Conservation (phyloP, 1,140 invertebrate species). For the Cyclargus thomasi region DNA sequence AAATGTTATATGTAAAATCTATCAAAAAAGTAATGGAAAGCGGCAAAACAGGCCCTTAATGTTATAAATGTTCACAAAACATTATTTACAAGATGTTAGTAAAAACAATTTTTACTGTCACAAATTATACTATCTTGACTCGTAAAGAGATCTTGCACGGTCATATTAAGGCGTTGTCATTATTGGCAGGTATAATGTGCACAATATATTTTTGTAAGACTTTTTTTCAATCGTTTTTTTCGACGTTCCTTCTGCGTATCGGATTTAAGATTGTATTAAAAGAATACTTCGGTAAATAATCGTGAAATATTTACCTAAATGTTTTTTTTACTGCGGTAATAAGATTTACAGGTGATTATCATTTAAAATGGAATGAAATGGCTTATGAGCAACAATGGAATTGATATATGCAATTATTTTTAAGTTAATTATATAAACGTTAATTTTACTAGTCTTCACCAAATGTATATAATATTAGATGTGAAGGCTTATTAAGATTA, state of each 20-base stretch:
- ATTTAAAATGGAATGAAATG: neutral
- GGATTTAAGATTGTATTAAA: neutral
- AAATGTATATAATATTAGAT: constrained; percentile 33
- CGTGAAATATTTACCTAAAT: too few relatives aligned
- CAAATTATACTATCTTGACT: neutral
- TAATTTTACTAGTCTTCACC: constrained; percentile 39
- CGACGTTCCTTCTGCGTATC: neutral
- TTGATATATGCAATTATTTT: constrained; percentile 17
- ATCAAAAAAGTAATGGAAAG: too few relatives aligned
- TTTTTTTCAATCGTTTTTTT: neutral
- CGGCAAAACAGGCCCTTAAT: too few relatives aligned
- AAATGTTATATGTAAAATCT: too few relatives aligned
- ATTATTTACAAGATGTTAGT: neutral
- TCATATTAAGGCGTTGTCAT: neutral
- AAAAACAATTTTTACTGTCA: neutral
- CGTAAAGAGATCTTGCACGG: too few relatives aligned
- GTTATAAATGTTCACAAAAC: neutral
- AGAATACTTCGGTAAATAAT: too few relatives aligned
- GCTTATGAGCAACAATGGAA: neutral
- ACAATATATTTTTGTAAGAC: neutral
- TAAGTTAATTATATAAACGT: constrained; percentile 12
- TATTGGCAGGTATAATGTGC: neutral
- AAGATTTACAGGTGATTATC: too few relatives aligned
- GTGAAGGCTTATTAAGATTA: constrained; percentile 32
- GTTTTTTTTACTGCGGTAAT: too few relatives aligned